phyloP scores from a whole-genome alignment of 2,113 vertebrate genomes.

The Grus americana region DNA sequence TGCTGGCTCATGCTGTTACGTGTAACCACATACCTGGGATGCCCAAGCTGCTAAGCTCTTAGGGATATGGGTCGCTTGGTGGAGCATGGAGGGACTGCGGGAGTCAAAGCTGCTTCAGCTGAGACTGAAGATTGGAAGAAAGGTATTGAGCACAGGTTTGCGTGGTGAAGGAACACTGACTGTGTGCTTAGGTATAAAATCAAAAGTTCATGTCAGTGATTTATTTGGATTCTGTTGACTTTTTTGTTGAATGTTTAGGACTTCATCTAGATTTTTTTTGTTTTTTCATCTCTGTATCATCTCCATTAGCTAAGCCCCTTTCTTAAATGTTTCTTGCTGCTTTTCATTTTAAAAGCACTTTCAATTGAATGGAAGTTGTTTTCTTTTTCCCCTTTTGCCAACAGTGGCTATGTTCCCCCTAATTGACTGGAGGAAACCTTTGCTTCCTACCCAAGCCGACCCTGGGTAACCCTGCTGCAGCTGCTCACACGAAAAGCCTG shows the following conservation, averaged over 20 bases:
- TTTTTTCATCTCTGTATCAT: background rate
- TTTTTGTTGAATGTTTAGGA: background rate
- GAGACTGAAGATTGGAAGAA: background rate
- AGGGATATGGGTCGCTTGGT: background rate
- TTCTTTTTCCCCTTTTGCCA: background rate
- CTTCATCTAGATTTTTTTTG: background rate
- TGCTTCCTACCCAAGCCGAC: background rate
- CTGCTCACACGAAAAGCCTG: background rate
- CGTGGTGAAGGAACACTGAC: background rate
- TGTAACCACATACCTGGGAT: accelerated
- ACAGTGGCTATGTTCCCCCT: background rate
- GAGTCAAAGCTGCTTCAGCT: background rate
- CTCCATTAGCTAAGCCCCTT: background rate
- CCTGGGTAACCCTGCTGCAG: background rate
- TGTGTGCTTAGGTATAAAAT: background rate
- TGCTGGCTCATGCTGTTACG: accelerated
- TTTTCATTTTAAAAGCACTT: constrained; percentile 5
- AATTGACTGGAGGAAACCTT: constrained; percentile 2
- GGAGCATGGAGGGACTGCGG: background rate
- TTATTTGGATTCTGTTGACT: background rate
- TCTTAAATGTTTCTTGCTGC: background rate
- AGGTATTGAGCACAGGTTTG: background rate
- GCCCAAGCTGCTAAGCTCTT: background rate
- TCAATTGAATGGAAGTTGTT: background rate
- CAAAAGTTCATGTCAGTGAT: background rate